These are phyloP conservation scores for Gadopsis marmoratus DNA, from an alignment of 2,797 vertebrate genomes.

Conservation along the genomic window DNA sequence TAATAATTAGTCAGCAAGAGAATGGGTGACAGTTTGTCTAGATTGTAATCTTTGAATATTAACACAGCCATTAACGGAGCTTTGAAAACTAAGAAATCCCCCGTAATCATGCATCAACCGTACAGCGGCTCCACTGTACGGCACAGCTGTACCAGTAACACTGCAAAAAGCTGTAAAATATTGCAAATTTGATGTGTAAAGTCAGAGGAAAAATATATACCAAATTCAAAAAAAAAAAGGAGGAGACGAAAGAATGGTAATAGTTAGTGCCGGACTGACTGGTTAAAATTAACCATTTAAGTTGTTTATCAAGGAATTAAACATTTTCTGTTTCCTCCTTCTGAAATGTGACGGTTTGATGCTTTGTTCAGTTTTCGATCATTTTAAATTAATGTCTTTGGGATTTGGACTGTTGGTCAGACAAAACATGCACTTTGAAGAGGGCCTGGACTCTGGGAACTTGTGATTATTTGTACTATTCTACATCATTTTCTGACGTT, in stretches of 20 bases:
- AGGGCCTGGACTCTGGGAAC: background rate
- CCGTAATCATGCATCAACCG: background rate
- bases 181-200: background rate
- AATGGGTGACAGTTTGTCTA: background rate
- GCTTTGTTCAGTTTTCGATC: background rate
- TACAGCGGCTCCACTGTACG: background rate
- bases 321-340: background rate
- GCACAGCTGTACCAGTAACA: background rate
- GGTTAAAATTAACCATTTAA: background rate
- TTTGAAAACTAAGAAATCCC: constrained; percentile 14
- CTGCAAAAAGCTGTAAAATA: background rate
- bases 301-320: background rate
- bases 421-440: too few relatives aligned
- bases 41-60: constrained; percentile 11
- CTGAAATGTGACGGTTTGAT: background rate
- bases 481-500: too few relatives aligned
- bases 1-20: background rate
- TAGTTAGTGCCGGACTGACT: too few relatives aligned
- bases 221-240: too few relatives aligned
- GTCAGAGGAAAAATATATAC: background rate
- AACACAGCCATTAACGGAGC: background rate
- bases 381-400: background rate
- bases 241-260: too few relatives aligned
- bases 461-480: background rate
- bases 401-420: too few relatives aligned